Base-by-base conservation (phyloP, 2,113 vertebrate species). In the Bettongia penicillata region DNA sequence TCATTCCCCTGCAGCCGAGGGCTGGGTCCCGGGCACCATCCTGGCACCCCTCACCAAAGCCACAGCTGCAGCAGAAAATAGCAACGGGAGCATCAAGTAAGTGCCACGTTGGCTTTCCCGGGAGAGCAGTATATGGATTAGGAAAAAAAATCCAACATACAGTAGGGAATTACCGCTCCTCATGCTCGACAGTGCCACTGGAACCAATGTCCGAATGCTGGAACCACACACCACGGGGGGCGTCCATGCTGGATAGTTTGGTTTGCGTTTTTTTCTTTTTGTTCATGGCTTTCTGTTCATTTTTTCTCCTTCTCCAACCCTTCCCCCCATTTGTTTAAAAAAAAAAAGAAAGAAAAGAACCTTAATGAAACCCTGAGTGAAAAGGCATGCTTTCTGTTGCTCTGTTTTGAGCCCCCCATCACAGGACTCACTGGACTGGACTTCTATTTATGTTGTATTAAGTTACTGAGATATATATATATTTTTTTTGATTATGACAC, bases 81-180 rank as follows among this genome's bases (percentile, higher is more conserved):
- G 98, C 97, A 99, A 99, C 96, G 99, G 99, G 98, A 99, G 99
- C 99, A 99, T 99, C 99, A 99, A 99, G 99, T 99, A 99, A 99
- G 99, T 99, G 99, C 98, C 98, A 97, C 97, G n/a, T 98, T 98
- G 98, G 98, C 98, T 98, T 98, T 98, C 53, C 98, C 91, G 98
- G 98, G 98, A 96, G 51, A 99, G 97, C 98, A 98, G 97, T 98
- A 12, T 98, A 97, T 99, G 99, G 99, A 99, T 98, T 98, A 96
- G 92, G 98, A 98, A 98, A 97, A 96, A 98, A 98, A 97, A 92
- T 53, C 96, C 91, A 96, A 98, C 89, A 98, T 77, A 94, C 23
- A 53, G 92, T 98, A 98, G 98, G 98, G 98, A 98, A 95, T 96
- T 95, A 94, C 98, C 97, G 97, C 98, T 98, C 98, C 96, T 94